Conservation (phyloP, 2,113 vertebrate genomes). For the Asarcornis scutulata region DNA sequence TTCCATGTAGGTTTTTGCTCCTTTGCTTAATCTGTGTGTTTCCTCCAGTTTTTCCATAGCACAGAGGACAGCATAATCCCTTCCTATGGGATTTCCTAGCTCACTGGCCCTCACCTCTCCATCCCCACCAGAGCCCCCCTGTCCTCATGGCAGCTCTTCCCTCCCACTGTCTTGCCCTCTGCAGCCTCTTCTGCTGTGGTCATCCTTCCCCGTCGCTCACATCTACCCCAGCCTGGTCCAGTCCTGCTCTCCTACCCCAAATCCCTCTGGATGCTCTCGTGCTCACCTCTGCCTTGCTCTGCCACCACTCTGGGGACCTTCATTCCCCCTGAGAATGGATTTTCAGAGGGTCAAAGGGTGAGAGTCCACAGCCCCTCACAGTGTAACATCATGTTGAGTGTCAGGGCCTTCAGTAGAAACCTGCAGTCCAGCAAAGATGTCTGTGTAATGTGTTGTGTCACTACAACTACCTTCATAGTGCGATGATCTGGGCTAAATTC, state of each 20-base stretch:
- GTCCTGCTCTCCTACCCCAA: neutral
- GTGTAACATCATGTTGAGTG: fast-evolving
- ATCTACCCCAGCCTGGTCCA: fast-evolving
- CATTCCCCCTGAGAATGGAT: neutral
- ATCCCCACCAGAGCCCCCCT: neutral
- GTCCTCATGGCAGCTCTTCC: neutral
- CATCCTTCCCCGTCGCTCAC: fast-evolving
- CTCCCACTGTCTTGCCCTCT: neutral
- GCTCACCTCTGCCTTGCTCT: neutral
- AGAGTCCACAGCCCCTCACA: neutral
- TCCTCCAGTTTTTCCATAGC: neutral
- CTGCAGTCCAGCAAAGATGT: neutral
- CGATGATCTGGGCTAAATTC: neutral
- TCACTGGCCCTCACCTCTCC: neutral
- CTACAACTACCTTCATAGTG: neutral
- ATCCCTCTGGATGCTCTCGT: fast-evolving
- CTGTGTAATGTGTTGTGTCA: fast-evolving
- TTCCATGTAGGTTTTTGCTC: neutral
- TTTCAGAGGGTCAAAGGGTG: neutral
- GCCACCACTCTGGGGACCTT: neutral
- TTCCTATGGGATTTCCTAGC: neutral
- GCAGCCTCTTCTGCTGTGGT: neutral
- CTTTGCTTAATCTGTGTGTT: neutral
- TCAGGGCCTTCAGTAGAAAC: neutral
- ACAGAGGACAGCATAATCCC: neutral